Conservation (phyloP, 2,888 invertebrate genomes). For the Harmothoe impar region DNA sequence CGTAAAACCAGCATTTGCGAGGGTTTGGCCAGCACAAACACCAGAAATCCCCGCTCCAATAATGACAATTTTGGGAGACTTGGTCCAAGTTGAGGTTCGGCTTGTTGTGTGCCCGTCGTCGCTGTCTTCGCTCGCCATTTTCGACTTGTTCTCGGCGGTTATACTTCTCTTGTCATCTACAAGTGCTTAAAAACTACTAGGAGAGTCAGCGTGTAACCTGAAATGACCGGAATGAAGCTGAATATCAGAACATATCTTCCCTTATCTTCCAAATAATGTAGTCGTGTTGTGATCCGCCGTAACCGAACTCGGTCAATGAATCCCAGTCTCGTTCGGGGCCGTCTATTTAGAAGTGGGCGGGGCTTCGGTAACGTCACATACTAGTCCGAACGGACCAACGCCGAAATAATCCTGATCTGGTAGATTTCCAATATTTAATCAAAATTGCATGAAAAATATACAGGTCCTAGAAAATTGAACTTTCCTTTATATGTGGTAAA, state of each 20-base stretch:
- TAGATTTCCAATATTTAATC: no score
- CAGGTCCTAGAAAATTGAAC: no score
- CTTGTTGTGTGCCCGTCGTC: slow-evolving; percentile 63
- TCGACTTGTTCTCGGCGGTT: slow-evolving; percentile 10
- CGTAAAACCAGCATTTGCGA: slow-evolving; percentile 77
- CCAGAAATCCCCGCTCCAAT: slow-evolving; percentile 82
- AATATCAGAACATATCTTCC: slow-evolving; percentile 6
- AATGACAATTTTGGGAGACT: slow-evolving; percentile 77
- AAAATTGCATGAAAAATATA: no score
- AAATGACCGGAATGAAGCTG: not conserved
- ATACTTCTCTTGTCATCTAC: slow-evolving; percentile 9
- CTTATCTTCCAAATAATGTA: not conserved
- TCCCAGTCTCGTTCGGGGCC: not conserved
- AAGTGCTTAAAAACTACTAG: no score
- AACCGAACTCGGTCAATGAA: slow-evolving; percentile 26
- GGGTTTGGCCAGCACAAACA: slow-evolving; percentile 78
- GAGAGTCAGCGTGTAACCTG: not conserved
- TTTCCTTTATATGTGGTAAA: no score
- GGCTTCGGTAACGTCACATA: not conserved
- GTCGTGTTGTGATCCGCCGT: not conserved
- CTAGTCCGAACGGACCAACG: not conserved
- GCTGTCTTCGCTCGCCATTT: slow-evolving; percentile 64
- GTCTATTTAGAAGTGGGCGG: slow-evolving; percentile 19
- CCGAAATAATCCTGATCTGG: no score
- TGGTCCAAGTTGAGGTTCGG: slow-evolving; percentile 5